Evolutionary conservation across 2,113 vertebrate genomes (phyloP), one percentile per base, ranked within the genome.

Genomic region (Gallinago jamesoni): DNA sequence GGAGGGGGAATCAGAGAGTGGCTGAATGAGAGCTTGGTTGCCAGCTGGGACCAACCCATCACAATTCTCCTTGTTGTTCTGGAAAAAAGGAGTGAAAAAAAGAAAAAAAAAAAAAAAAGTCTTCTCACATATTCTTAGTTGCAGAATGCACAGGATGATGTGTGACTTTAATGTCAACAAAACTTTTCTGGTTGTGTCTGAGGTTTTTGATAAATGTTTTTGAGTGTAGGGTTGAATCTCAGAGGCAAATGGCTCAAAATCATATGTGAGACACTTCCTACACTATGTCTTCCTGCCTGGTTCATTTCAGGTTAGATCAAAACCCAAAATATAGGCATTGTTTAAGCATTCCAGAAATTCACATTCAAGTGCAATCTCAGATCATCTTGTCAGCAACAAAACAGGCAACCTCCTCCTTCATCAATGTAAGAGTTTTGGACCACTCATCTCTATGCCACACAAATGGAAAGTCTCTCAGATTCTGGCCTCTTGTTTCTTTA

Each of bases 101-200:
- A 43, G 18, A 37, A 35, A 7, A 41, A n/a, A n/a, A n/a, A n/a
- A 14, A 76, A 33, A 35, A 27, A 7, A 14, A 31, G 5, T 50
- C 24, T 64, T 81, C 23, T 81, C n/a, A 37, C 20, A 8, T 39
- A n/a, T 55, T 69, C 7, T 87, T 47, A 35, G 33, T 21, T 57
- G 31, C 4, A 66, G 22, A 84, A 68, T 35, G 3, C 0, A 0
- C 45, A 7, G 9, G 16, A 56, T 64, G 30, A 66, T 0, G 3
- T 7, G 1, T 37, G 8, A 17, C 7, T 27, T 74, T 25, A 43
- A 41, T 74, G 64, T 69, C 18, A 81, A 12, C 13, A 84, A 78
- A 82, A 43, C 2, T 2, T 67, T 85, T 63, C 16, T 72, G 15
- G 2, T 53, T 53, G 5, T 33, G 33, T 82, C 27, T 57, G 35